These are phyloP conservation scores for Geranospiza caerulescens DNA, from an alignment of 2,797 vertebrate species.

Conservation along the genomic window DNA sequence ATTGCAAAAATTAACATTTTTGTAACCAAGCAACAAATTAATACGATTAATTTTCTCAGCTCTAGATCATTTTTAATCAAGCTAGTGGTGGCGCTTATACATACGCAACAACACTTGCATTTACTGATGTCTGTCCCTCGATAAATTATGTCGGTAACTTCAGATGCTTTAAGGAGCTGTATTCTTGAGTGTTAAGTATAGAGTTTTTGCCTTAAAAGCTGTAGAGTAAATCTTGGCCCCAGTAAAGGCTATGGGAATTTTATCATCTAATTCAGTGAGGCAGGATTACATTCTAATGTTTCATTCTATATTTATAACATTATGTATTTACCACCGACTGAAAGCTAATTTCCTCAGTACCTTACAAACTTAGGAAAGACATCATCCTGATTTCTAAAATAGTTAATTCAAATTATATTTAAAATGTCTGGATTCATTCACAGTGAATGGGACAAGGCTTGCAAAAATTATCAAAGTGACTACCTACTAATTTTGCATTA, in stretches of 20 bases:
- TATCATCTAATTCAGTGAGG: not conserved
- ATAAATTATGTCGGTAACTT: not conserved
- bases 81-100: conserved; percentile 25
- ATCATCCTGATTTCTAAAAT: not conserved
- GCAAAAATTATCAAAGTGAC: not conserved
- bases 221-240: not conserved
- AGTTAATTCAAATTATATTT: not conserved
- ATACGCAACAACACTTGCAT: conserved; percentile 24
- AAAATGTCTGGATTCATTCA: not conserved
- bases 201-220: not conserved
- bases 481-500: conserved; percentile 29
- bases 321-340: not conserved
- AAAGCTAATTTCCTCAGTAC: not conserved
- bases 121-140: conserved; percentile 68
- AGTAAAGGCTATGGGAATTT: not conserved
- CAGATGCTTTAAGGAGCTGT: not conserved
- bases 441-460: conserved; percentile 23
- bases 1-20: conserved; percentile 52
- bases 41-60: not conserved
- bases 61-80: conserved; percentile 54
- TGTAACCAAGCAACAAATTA: conserved; percentile 51
- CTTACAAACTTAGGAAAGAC: not conserved
- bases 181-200: not conserved
- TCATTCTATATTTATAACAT: not conserved
- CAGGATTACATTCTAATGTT: not conserved